Conservation (phyloP, 2,113 vertebrate species). For the Macaca nemestrina region DNA sequence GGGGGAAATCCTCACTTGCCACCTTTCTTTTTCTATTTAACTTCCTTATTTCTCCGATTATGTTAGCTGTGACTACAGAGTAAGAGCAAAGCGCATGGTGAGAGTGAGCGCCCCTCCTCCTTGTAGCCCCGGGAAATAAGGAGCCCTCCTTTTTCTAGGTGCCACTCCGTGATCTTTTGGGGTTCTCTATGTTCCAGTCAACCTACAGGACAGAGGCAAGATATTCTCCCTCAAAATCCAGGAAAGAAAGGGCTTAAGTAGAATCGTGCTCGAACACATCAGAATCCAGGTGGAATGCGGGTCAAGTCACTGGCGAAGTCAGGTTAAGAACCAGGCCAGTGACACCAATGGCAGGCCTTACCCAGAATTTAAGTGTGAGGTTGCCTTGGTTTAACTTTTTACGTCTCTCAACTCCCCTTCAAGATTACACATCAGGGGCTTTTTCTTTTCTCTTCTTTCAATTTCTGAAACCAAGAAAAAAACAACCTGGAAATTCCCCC, state of each 20-base stretch:
- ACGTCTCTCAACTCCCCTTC: background rate
- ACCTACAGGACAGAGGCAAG: background rate
- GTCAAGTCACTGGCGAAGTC: background rate
- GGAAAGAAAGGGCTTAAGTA: background rate
- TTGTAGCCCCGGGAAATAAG: background rate
- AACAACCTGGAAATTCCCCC: conserved; percentile 27
- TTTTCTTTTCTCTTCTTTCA: background rate
- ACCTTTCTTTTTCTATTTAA: background rate
- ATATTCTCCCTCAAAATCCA: background rate
- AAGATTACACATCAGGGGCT: background rate
- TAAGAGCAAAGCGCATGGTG: background rate
- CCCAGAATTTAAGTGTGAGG: background rate
- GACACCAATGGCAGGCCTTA: background rate
- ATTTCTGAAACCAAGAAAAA: conserved; percentile 20
- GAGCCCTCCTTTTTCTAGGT: background rate
- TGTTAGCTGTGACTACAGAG: background rate
- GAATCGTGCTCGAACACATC: background rate
- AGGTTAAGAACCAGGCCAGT: background rate
- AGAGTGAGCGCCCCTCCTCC: background rate
- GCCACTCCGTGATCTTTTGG: background rate
- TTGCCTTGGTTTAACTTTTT: background rate
- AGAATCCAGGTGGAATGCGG: background rate
- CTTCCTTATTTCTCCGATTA: background rate
- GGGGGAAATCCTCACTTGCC: background rate
- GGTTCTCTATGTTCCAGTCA: background rate